A percentile compares a stretch with the other conserved stretches of the same genome.
phyloP scores from a whole-genome alignment of 2,797 vertebrate species.

The Helostoma temminkii region DNA sequence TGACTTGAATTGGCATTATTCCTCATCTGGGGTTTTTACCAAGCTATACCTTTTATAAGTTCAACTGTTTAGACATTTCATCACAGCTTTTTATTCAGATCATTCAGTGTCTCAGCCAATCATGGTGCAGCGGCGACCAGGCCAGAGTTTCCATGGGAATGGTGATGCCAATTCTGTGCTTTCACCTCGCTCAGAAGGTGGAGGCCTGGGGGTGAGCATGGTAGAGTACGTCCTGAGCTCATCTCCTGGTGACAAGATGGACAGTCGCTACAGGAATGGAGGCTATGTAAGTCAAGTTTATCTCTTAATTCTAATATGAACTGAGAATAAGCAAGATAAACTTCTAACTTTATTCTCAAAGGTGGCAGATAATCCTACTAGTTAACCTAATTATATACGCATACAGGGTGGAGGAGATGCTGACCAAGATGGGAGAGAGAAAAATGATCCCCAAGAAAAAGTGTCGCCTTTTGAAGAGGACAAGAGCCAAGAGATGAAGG shows the following conservation, averaged over 20 bases:
- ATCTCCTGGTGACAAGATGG: conserved; percentile 98
- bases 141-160: conserved; percentile 97
- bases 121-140: conserved; percentile 98
- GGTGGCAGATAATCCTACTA: neutral
- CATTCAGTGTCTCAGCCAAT: conserved; percentile 99
- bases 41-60: neutral
- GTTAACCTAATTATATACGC: neutral
- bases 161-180: conserved; percentile 96
- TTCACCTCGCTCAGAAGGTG: conserved; percentile 97
- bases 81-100: conserved; percentile 84
- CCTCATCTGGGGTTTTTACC: neutral
- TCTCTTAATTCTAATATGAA: too few species aligned
- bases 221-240: conserved; percentile 99
- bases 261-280: conserved; percentile 96
- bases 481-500: conserved; percentile 94
- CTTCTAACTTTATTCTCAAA: neutral
- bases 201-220: conserved; percentile 99
- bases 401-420: conserved; percentile 92
- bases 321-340: too few species aligned
- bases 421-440: conserved; percentile 94
- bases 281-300: conserved; percentile 90
- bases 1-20: neutral
- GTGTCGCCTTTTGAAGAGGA: conserved; percentile 96
- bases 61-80: conserved; percentile 41
- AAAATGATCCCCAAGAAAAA: conserved; percentile 93